These are phyloP conservation scores for Tachuris rubrigastra DNA, from an alignment of 2,113 vertebrate species.

Conservation along the genomic window DNA sequence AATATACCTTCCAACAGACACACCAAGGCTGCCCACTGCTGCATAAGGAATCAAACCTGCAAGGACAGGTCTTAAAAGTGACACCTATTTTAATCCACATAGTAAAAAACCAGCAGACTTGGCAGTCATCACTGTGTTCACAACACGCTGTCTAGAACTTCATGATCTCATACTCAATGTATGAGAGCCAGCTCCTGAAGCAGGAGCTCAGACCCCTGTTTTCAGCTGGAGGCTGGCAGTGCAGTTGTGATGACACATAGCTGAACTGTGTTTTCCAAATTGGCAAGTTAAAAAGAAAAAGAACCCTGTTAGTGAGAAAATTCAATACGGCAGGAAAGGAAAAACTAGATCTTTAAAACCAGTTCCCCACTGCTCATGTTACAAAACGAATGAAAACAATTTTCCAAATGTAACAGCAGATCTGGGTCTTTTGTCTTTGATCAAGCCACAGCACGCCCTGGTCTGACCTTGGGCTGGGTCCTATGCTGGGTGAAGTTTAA, in stretches of 20 bases:
- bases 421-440: not conserved
- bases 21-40: not conserved
- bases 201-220: not conserved
- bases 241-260: not conserved
- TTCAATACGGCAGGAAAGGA: not conserved
- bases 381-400: not conserved
- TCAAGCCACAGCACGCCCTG: fast-evolving
- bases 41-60: not conserved
- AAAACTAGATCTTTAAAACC: not conserved
- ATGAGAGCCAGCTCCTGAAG: not conserved
- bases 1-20: not conserved
- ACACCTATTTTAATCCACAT: not conserved
- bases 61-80: not conserved
- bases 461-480: not conserved
- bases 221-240: not conserved
- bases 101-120: not conserved
- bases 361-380: not conserved
- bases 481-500: fast-evolving
- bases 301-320: not conserved
- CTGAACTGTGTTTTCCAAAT: not conserved
- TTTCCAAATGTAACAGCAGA: not conserved
- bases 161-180: not conserved
- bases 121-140: not conserved
- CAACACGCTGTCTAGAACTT: not conserved
- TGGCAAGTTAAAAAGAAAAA: not conserved